A percentile compares a stretch with the other conserved stretches of the same genome.
Evolutionary conservation across 2,797 vertebrate species (phyloP).

Genomic region (Paramormyrops hopkinsi): DNA sequence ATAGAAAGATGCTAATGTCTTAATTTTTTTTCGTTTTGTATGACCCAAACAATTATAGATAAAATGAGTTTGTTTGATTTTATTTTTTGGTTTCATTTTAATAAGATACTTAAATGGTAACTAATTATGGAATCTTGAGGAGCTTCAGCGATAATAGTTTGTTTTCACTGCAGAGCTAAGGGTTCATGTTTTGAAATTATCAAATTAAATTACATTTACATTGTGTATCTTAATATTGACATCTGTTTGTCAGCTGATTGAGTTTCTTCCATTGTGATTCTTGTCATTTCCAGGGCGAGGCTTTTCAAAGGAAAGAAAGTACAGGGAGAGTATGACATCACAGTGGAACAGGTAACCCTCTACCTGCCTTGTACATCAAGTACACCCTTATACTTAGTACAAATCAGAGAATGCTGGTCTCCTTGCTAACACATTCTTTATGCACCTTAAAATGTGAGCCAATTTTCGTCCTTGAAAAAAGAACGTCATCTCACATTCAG

Average conservation of each 20-base stretch:
- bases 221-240: neutral
- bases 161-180: neutral
- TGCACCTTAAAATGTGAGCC: neutral
- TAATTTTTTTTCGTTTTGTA: neutral
- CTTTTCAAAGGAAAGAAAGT: constrained; percentile 88
- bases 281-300: constrained; percentile 70
- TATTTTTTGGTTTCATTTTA: neutral
- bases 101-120: neutral
- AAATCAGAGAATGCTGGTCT: neutral
- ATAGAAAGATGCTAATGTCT: neutral
- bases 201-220: neutral
- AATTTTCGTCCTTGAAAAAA: neutral
- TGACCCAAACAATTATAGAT: neutral
- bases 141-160: neutral
- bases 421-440: neutral
- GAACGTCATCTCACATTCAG: neutral
- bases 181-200: neutral
- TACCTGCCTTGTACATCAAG: neutral
- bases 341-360: constrained; percentile 83
- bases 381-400: neutral
- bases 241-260: neutral
- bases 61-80: neutral
- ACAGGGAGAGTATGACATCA: constrained; percentile 86
- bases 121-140: neutral
- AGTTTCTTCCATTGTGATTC: constrained; percentile 15